phyloP scores from a whole-genome alignment of 2,797 vertebrate species.

The Astyanax mexicanus region DNA sequence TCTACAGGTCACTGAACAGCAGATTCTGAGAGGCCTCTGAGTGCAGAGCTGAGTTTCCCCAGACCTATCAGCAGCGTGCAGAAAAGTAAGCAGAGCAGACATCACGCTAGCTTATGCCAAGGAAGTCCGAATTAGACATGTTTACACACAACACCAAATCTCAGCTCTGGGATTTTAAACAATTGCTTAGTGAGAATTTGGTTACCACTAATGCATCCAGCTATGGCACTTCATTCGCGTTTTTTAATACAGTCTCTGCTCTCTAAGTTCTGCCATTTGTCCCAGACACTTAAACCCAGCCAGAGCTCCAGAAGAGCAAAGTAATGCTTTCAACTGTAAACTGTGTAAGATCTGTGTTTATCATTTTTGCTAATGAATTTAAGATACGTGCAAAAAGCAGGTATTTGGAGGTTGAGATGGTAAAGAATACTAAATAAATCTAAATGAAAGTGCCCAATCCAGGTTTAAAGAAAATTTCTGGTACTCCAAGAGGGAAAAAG shows the following conservation, averaged over 20 bases:
- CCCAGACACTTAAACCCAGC: slow-evolving; percentile 16
- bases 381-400: not conserved
- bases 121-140: not conserved
- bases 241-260: not conserved
- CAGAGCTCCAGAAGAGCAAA: not conserved
- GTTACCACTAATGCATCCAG: not conserved
- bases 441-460: not conserved
- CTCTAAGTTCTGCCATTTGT: not conserved
- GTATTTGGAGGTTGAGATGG: not conserved
- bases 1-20: not conserved
- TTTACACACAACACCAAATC: not conserved
- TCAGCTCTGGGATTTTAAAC: not conserved
- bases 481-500: too few species aligned
- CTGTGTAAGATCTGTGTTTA: not conserved
- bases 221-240: not conserved
- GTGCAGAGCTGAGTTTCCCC: not conserved
- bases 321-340: not conserved
- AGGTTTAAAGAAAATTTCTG: too few species aligned
- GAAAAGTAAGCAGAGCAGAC: not conserved
- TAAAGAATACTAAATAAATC: not conserved
- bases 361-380: not conserved
- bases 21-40: not conserved
- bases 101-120: not conserved
- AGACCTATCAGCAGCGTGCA: not conserved
- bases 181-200: not conserved